Evolutionary conservation across 2,113 vertebrate species (phyloP).

Genomic region (Pluvianellus socialis): DNA sequence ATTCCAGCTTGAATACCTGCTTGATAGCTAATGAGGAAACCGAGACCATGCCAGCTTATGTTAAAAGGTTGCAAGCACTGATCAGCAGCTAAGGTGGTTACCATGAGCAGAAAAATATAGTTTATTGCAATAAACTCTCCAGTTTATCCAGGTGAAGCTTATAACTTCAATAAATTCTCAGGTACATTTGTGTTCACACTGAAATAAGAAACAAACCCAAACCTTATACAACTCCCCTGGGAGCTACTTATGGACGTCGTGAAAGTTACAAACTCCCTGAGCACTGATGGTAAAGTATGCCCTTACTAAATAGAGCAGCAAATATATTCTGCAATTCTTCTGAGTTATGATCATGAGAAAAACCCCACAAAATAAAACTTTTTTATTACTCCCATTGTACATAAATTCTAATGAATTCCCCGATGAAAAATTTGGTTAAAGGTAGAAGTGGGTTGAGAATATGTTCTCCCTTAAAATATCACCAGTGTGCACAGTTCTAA

Average conservation of each 20-base stretch:
- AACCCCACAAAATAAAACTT: not conserved
- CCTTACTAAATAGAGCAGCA: not conserved
- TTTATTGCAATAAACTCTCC: not conserved
- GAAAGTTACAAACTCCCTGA: slow-evolving; percentile 15
- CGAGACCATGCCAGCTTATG: not conserved
- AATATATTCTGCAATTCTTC: slow-evolving; percentile 12
- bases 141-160: not conserved
- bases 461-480: not conserved
- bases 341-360: slow-evolving; percentile 14
- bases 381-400: not conserved
- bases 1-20: not conserved
- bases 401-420: slow-evolving; percentile 27
- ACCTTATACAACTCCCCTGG: not conserved
- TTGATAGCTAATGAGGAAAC: not conserved
- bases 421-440: slow-evolving; percentile 11
- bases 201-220: slow-evolving; percentile 13
- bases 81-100: not conserved
- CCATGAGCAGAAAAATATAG: not conserved
- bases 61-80: not conserved
- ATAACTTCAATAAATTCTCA: slow-evolving; percentile 10
- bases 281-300: not conserved
- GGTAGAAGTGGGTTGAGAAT: not conserved
- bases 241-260: not conserved
- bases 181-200: not conserved
- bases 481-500: not conserved